These are phyloP conservation scores for Chitala chitala DNA, from an alignment of 2,113 vertebrate genomes.

Conservation along the genomic window DNA sequence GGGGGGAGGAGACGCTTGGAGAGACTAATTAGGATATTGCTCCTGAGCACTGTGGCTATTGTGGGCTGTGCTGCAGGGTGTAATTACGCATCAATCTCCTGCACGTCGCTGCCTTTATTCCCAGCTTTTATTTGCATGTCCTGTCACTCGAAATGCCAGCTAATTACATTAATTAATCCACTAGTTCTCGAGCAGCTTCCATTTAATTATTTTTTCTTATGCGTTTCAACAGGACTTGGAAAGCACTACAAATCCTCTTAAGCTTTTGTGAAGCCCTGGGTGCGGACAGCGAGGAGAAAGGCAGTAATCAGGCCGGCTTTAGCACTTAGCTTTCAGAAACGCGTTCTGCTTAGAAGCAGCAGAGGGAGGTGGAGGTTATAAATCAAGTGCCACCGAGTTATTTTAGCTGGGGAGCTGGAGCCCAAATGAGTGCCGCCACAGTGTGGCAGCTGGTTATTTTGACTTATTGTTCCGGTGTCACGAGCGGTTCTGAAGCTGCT, in stretches of 20 bases:
- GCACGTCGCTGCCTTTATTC: slow-evolving; percentile 20
- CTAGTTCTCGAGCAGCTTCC: background rate
- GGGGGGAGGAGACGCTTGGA: slow-evolving; percentile 3
- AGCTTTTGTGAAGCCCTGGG: background rate
- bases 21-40: slow-evolving; percentile 36
- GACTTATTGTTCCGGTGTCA: background rate
- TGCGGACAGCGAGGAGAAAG: background rate
- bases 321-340: too few species aligned
- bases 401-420: background rate
- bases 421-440: background rate
- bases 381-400: too few species aligned
- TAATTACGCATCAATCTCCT: slow-evolving; percentile 33
- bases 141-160: background rate
- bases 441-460: background rate
- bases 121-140: background rate
- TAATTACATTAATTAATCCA: slow-evolving; percentile 11
- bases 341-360: too few species aligned
- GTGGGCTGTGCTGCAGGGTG: slow-evolving; percentile 39
- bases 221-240: background rate
- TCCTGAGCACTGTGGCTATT: slow-evolving; percentile 34
- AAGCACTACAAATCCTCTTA: background rate
- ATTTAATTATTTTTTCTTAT: background rate
- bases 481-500: slow-evolving; percentile 10
- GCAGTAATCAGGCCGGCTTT: too few species aligned
- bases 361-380: too few species aligned